Evolutionary conservation across 1,140 invertebrate genomes (phyloP).

Genomic region (Trachelipus rathkii): DNA sequence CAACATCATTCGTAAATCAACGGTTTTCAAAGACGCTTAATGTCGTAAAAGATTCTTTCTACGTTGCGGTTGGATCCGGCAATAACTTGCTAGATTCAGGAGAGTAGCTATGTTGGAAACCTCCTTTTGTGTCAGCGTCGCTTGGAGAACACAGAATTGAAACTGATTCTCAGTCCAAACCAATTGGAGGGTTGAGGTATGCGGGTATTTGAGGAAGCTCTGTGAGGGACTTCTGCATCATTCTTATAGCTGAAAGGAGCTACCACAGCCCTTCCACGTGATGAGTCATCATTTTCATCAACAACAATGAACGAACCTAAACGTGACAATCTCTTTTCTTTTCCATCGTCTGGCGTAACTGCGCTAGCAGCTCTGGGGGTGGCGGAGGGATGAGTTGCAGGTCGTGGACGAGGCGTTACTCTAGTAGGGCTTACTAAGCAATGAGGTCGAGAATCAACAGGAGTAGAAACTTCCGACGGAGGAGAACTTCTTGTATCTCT

Average conservation of each 20-base stretch:
- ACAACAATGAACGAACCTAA: conserved; percentile 54
- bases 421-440: conserved; percentile 37
- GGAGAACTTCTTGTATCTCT: conserved; percentile 40
- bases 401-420: conserved; percentile 34
- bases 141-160: too few species aligned
- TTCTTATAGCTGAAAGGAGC: conserved; percentile 45
- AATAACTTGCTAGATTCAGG: too few species aligned
- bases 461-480: conserved; percentile 40
- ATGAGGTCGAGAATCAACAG: conserved; percentile 38
- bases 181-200: conserved; percentile 45
- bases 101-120: conserved; percentile 24
- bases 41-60: too few species aligned
- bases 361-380: conserved; percentile 27
- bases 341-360: conserved; percentile 29
- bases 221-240: conserved; percentile 9
- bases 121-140: too few species aligned
- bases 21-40: too few species aligned
- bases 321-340: conserved; percentile 54
- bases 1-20: too few species aligned
- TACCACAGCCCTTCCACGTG: conserved; percentile 38
- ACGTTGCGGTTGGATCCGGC: too few species aligned
- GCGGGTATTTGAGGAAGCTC: conserved; percentile 31
- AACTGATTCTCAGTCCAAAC: too few species aligned
- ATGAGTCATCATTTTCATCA: conserved; percentile 48
- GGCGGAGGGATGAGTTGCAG: conserved; percentile 32